Evolutionary conservation across 1,140 invertebrate genomes (phyloP), one percentile per base, ranked within the genome.

Genomic region (Thrips palmi): DNA sequence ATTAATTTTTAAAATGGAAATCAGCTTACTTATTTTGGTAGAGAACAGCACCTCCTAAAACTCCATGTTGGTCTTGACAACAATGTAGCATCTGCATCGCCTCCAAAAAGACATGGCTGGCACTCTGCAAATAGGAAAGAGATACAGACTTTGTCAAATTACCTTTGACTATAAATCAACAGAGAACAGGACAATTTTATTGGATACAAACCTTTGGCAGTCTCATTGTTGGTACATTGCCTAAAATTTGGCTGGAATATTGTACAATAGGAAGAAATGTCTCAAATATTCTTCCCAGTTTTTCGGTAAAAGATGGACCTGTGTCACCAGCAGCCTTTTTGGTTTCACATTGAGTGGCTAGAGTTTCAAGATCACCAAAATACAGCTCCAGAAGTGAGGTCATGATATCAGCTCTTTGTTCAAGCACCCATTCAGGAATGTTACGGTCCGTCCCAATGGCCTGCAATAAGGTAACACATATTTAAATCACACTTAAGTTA

Each of bases 381-480:
- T 79, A 85, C 53, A 85, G 77, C 41, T 67, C 68, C 11, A 85
- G 58, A 39, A 84, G 62, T 6, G 74, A 71, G 32, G 72, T 70
- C 11, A 87, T 58, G 14, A 71, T 69, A 33, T 73, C 64, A 1
- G 77, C 74, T 30, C 80, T 65, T 52, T 79, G 71, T 48, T 81
- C 65, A 6, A 87, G 49, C 39, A 84, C 61, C 68, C 75, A 77
- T 50, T 83, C 77, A 7, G 77, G 69, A 42, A 82, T 79, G 52
- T 82, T 81, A 29, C 77, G 67, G 56, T 85, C 81, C n/a, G 79
- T 83, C 12, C 82, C 82, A 40, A 84, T 71, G 31, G 75, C 78
- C 79, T 83, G 42, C 2, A 49, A 48, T 49, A 49, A 40, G 40
- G 43, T 36, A 33, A 33, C 32, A 37, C 46, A 37, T 35, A 30